Conservation (phyloP, 2,113 vertebrate genomes). For the Equus quagga region DNA sequence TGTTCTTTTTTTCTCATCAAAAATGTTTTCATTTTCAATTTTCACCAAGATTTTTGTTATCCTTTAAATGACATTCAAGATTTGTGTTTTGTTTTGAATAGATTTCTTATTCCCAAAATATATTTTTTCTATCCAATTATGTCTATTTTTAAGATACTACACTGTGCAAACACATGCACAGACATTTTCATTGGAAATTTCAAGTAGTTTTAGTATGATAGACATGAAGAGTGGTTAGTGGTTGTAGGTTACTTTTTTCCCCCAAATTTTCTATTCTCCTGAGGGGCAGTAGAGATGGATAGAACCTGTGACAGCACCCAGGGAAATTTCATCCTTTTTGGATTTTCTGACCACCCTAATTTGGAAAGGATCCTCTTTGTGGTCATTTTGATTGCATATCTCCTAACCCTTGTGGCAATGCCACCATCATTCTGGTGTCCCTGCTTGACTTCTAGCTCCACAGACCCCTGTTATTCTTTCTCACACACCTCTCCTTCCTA, state of each 20-base stretch:
- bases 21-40: neutral
- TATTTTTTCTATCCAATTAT: neutral
- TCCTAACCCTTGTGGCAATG: too few species aligned
- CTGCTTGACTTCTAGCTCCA: too few species aligned
- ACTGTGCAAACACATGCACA: neutral
- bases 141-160: neutral
- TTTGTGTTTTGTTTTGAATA: neutral
- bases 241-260: neutral
- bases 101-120: neutral
- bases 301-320: neutral
- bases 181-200: neutral
- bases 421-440: too few species aligned
- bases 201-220: neutral
- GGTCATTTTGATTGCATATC: too few species aligned
- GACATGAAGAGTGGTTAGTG: neutral
- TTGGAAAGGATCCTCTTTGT: too few species aligned
- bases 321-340: too few species aligned
- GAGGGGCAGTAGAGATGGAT: neutral
- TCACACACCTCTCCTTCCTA: too few species aligned
- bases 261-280: neutral
- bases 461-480: too few species aligned
- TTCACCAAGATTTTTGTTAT: neutral
- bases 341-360: too few species aligned
- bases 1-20: neutral
- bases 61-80: neutral